phyloP scores from a whole-genome alignment of 2,113 vertebrate genomes.

The Pomatostomus ruficeps region DNA sequence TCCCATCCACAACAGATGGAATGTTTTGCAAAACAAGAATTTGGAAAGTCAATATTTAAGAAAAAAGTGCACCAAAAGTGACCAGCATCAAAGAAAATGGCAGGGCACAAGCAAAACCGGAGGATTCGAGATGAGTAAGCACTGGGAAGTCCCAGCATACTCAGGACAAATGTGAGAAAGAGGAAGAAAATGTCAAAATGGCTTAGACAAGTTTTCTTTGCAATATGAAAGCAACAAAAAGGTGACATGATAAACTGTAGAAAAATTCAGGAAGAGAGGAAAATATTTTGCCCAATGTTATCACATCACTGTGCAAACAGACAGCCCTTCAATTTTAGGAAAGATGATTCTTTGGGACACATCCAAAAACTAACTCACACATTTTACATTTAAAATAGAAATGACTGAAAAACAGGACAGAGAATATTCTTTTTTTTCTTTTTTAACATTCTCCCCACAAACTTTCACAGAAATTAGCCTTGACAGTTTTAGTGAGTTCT shows the following conservation, averaged over 20 bases:
- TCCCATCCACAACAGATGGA: background rate
- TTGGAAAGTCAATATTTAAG: background rate
- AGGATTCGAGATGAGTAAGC: background rate
- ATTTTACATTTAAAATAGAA: slow-evolving; percentile 51
- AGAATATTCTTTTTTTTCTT: background rate
- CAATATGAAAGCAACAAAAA: slow-evolving; percentile 44
- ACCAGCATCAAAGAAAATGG: background rate
- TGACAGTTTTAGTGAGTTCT: background rate
- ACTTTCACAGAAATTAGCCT: background rate
- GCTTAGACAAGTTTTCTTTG: slow-evolving; percentile 25
- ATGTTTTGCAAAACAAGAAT: background rate
- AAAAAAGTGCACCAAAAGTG: background rate
- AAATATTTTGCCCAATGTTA: slow-evolving; percentile 62
- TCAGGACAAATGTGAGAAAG: slow-evolving; percentile 27
- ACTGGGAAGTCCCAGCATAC: background rate
- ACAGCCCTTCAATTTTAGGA: slow-evolving; percentile 57
- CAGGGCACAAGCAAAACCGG: background rate
- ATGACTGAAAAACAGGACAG: background rate
- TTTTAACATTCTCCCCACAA: background rate
- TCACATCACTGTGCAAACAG: slow-evolving; percentile 49
- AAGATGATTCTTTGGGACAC: slow-evolving; percentile 54
- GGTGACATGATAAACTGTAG: slow-evolving; percentile 56
- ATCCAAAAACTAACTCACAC: slow-evolving; percentile 54
- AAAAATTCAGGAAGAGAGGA: slow-evolving; percentile 15
- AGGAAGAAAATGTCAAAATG: background rate